Evolutionary conservation across 2,888 invertebrate genomes (phyloP).

Genomic region (Thereva unica): DNA sequence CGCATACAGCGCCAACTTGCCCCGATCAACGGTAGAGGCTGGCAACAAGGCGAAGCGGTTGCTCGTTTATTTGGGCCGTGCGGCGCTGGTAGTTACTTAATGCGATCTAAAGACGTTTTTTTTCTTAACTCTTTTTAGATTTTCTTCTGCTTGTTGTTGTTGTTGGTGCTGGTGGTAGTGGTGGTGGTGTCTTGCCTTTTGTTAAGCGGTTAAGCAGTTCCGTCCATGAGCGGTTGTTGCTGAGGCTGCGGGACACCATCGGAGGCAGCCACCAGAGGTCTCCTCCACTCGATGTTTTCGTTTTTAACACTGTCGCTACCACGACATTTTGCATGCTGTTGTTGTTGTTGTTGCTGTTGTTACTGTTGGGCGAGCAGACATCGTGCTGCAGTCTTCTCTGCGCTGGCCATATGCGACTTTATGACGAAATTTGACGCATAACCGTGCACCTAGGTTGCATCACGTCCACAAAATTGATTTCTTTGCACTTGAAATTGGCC

Average conservation of each 20-base stretch:
- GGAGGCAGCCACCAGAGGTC: background rate
- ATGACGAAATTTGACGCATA: slow-evolving; percentile 45
- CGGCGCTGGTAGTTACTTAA: slow-evolving; percentile 28
- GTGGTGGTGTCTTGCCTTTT: background rate
- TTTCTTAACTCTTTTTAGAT: slow-evolving; percentile 16
- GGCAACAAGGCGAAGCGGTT: background rate
- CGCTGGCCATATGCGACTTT: slow-evolving; percentile 44
- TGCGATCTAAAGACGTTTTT: slow-evolving; percentile 22
- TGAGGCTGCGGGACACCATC: background rate
- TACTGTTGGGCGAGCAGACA: background rate
- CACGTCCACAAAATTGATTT: slow-evolving; percentile 43
- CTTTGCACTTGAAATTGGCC: slow-evolving; percentile 46
- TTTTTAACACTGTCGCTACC: slow-evolving; percentile 3
- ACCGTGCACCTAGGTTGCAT: slow-evolving; percentile 35
- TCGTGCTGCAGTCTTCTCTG: slow-evolving; percentile 17
- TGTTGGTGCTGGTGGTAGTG: no score
- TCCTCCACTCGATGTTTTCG: slow-evolving; percentile 29
- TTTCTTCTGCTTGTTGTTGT: slow-evolving; percentile 2
- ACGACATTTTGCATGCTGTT: slow-evolving; percentile 9
- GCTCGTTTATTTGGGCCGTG: background rate
- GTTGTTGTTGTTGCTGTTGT: slow-evolving; percentile 2
- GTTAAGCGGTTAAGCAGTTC: slow-evolving; percentile 17
- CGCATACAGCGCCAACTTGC: slow-evolving; percentile 15
- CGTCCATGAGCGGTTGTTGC: background rate
- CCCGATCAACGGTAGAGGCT: background rate